Percentiles rank a stretch among this genome's conserved stretches.
Evolutionary conservation across 2,888 invertebrate species (phyloP).

Genomic region (Nemurella pictetii): DNA sequence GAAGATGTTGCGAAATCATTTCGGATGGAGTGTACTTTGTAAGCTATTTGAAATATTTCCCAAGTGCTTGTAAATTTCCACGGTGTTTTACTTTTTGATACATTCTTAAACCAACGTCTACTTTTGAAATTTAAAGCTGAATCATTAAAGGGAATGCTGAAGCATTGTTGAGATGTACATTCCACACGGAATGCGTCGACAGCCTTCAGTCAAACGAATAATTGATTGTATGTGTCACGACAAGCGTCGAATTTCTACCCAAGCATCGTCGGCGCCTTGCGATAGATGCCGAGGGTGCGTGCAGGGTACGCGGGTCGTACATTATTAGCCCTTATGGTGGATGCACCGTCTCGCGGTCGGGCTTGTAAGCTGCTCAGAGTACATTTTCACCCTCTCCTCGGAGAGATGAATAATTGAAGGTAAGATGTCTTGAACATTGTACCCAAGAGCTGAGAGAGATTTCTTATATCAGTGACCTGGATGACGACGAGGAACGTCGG

Average conservation of each 20-base stretch:
- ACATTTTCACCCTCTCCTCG: not conserved
- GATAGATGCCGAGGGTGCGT: not conserved
- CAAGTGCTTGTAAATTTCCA: not conserved
- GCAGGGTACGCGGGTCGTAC: not conserved
- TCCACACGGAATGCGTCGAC: no score
- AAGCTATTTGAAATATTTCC: not conserved
- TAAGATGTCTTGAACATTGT: slow-evolving; percentile 10
- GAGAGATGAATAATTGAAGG: slow-evolving; percentile 18
- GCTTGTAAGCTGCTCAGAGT: not conserved
- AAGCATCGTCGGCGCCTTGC: no score
- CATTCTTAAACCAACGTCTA: no score
- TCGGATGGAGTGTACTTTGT: not conserved
- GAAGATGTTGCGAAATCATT: slow-evolving; percentile 18
- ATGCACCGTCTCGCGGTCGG: not conserved
- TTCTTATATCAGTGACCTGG: slow-evolving; percentile 2
- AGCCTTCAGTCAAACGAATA: no score
- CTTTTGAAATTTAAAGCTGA: no score
- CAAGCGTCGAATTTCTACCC: no score
- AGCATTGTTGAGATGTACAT: no score
- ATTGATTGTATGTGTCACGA: no score
- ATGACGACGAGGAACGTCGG: not conserved
- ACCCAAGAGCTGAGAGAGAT: not conserved
- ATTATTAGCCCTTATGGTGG: not conserved
- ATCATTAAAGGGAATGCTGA: no score
- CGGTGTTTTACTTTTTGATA: not conserved